phyloP scores from a whole-genome alignment of 2,888 invertebrate species.

The Agonum fuliginosum region DNA sequence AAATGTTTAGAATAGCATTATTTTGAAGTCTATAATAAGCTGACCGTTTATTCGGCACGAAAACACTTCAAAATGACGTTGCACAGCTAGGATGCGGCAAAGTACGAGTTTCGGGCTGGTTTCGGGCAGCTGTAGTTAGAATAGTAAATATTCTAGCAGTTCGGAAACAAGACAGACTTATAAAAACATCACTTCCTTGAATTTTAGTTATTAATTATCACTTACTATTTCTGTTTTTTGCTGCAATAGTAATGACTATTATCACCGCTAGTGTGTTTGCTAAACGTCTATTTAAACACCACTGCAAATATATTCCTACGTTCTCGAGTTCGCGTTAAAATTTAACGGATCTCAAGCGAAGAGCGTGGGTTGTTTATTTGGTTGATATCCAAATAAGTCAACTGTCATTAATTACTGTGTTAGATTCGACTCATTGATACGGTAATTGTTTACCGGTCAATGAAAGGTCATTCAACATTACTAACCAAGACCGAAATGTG shows the following conservation, averaged over 20 bases:
- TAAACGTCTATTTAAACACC: neutral
- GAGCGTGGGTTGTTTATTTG: constrained; percentile 14
- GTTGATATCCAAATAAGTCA: constrained; percentile 38
- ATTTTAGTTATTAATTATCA: neutral
- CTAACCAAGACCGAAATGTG: no score
- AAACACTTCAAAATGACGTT: no score
- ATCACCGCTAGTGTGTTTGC: no score
- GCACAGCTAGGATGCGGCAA: no score
- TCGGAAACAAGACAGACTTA: no score
- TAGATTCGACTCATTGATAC: neutral
- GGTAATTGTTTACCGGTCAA: constrained; percentile 23
- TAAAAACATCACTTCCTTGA: no score
- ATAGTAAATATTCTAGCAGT: no score
- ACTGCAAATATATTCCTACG: constrained; percentile 3
- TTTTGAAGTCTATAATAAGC: no score
- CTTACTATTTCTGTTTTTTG: neutral
- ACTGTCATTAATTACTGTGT: constrained; percentile 4
- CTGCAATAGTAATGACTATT: neutral
- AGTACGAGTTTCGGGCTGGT: no score
- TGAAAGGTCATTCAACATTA: neutral
- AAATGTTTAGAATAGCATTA: no score
- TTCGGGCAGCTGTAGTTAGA: no score
- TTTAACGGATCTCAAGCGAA: neutral
- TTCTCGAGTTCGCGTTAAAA: neutral
- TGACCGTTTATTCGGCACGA: no score